These are phyloP conservation scores for Diuraphis noxia DNA, from an alignment of 1,140 invertebrate species.

Conservation along the genomic window DNA sequence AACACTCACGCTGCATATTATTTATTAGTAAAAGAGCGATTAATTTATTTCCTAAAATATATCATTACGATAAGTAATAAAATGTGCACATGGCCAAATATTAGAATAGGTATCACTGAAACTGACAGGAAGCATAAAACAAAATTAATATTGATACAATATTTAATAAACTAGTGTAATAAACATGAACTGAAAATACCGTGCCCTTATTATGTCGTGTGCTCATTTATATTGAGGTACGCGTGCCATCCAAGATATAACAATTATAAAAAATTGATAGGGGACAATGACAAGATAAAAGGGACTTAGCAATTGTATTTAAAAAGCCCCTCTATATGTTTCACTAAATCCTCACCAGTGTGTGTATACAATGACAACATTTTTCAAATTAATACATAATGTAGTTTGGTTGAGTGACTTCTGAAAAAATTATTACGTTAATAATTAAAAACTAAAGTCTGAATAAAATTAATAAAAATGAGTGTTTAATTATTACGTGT, in stretches of 20 bases:
- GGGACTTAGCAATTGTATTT: constrained; percentile 47
- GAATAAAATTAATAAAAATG: neutral
- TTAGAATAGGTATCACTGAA: neutral
- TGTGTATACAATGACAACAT: constrained; percentile 35
- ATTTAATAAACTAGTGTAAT: constrained; percentile 33
- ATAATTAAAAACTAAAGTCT: neutral
- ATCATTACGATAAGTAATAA: neutral
- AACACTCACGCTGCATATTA: constrained; percentile 9
- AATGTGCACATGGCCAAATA: neutral
- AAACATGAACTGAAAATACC: neutral
- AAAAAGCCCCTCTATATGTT: constrained; percentile 29
- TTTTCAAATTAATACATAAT: constrained; percentile 42
- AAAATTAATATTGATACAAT: constrained; percentile 31
- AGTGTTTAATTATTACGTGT: neutral
- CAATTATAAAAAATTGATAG: constrained; percentile 29
- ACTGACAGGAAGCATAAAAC: constrained; percentile 9
- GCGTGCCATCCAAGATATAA: constrained; percentile 45
- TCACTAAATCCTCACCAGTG: constrained; percentile 1
- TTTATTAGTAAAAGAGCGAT: neutral
- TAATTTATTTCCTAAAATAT: neutral
- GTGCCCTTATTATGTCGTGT: constrained; percentile 27
- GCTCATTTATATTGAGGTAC: constrained; percentile 28
- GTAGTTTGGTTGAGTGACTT: neutral
- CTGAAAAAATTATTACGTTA: neutral
- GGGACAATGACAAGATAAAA: constrained; percentile 52